Conservation (phyloP, 2,113 vertebrate genomes). For the Etheostoma spectabile region DNA sequence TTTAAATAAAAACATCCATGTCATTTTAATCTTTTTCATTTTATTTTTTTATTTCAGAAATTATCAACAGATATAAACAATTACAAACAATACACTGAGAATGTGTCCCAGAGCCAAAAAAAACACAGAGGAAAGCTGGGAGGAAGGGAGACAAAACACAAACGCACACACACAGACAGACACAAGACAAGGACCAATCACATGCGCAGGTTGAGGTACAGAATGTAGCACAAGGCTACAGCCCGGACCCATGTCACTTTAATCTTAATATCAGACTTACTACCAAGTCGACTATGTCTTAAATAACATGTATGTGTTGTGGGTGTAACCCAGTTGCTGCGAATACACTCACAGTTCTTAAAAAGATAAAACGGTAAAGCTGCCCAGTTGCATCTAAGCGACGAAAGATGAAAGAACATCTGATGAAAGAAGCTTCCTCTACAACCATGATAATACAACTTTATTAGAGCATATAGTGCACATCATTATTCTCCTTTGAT, state of each 20-base stretch:
- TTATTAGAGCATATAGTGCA: constrained; percentile 66
- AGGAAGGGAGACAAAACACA: no score
- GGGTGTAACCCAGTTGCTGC: neutral
- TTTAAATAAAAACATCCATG: neutral
- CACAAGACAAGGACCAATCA: no score
- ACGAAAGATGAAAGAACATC: neutral
- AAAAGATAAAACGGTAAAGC: neutral
- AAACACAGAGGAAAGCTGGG: no score
- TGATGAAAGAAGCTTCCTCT: neutral
- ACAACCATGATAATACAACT: constrained; percentile 59
- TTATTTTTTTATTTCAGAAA: no score
- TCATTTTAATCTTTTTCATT: neutral
- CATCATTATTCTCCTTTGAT: constrained; percentile 41
- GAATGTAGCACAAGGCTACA: no score
- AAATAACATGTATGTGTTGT: neutral
- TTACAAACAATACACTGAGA: no score
- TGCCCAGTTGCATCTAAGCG: neutral
- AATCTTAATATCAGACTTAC: neutral
- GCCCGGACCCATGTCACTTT: neutral
- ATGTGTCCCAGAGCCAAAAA: no score
- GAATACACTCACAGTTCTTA: neutral
- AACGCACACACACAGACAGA: no score
- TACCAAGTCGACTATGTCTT: neutral
- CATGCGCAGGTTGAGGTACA: no score
- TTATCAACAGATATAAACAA: no score